Percentiles rank a stretch among this genome's conserved stretches.
Evolutionary conservation across 2,797 vertebrate species (phyloP).

Genomic region (Catharus ustulatus): DNA sequence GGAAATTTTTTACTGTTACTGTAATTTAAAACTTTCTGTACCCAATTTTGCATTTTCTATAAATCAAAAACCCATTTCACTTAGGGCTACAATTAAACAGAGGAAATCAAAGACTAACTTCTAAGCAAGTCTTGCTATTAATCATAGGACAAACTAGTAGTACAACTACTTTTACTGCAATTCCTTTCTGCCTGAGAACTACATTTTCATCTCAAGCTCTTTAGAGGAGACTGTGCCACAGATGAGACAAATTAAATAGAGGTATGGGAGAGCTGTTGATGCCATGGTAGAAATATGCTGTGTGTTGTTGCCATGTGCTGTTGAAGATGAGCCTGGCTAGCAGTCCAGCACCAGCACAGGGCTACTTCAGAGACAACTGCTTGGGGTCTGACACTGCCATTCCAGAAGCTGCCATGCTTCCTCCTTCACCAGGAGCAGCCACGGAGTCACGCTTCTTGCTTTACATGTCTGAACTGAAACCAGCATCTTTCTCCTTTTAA

Average conservation of each 20-base stretch:
- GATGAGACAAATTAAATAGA: slow-evolving; percentile 22
- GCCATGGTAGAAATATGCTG: too few species aligned
- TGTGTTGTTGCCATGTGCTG: background rate
- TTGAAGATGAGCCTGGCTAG: background rate
- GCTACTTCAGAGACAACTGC: background rate
- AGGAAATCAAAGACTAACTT: slow-evolving; percentile 70
- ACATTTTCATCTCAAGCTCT: slow-evolving; percentile 35
- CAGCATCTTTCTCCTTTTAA: background rate
- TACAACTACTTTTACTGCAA: slow-evolving; percentile 57
- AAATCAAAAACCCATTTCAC: slow-evolving; percentile 72
- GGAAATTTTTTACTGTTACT: slow-evolving; percentile 67
- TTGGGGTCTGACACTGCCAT: background rate
- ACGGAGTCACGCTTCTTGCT: fast-evolving
- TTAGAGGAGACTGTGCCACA: slow-evolving; percentile 6
- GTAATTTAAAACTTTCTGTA: slow-evolving; percentile 73
- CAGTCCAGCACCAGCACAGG: background rate
- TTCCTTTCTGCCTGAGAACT: slow-evolving; percentile 42
- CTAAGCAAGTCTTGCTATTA: slow-evolving; percentile 66
- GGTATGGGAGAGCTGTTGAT: background rate
- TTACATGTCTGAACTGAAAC: background rate
- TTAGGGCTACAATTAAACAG: slow-evolving; percentile 68
- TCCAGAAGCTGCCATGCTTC: background rate
- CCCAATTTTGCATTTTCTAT: slow-evolving; percentile 69
- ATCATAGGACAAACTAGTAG: slow-evolving; percentile 48
- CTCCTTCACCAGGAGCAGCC: background rate